Evolutionary conservation across 37 sponge, comb jelly and placozoan species (phyloP).

Genomic region (Eunapius fragilis): DNA sequence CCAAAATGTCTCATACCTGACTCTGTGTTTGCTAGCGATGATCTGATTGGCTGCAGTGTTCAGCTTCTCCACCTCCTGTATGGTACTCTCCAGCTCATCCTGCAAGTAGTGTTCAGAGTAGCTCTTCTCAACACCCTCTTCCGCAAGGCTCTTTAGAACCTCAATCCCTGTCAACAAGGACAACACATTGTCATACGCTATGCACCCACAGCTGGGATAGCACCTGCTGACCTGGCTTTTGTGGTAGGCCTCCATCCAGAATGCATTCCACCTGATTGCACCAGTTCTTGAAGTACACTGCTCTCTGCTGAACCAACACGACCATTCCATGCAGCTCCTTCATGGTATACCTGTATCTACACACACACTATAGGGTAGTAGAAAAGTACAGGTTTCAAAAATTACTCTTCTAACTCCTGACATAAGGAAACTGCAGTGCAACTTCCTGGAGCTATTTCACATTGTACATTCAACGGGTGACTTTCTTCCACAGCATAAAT

Average conservation of each 20-base stretch:
- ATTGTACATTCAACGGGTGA: too few relatives aligned
- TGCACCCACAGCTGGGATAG: background rate
- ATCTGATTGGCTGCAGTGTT: slow-evolving; percentile 47
- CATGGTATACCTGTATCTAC: slow-evolving; percentile 83
- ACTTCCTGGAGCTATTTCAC: too few relatives aligned
- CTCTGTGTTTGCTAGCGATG: slow-evolving; percentile 8
- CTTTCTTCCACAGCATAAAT: too few relatives aligned
- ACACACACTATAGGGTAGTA: background rate
- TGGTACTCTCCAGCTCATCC: slow-evolving; percentile 28
- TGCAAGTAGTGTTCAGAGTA: slow-evolving; percentile 36
- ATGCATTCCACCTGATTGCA: slow-evolving; percentile 37
- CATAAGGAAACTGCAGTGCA: too few relatives aligned
- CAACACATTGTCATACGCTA: background rate
- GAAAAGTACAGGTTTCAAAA: background rate
- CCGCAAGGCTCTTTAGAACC: slow-evolving; percentile 6
- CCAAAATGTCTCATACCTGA: background rate
- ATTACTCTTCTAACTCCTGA: background rate
- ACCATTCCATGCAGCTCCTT: slow-evolving; percentile 66
- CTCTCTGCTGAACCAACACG: background rate
- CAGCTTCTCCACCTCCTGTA: slow-evolving; percentile 66
- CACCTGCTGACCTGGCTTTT: slow-evolving; percentile 46
- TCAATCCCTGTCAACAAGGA: slow-evolving; percentile 25
- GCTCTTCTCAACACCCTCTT: slow-evolving; percentile 34
- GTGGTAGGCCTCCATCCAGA: slow-evolving; percentile 19
- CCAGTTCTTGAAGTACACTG: slow-evolving; percentile 62